phyloP scores from a whole-genome alignment of 2,113 vertebrate genomes.

The Prochilodus magdalenae region DNA sequence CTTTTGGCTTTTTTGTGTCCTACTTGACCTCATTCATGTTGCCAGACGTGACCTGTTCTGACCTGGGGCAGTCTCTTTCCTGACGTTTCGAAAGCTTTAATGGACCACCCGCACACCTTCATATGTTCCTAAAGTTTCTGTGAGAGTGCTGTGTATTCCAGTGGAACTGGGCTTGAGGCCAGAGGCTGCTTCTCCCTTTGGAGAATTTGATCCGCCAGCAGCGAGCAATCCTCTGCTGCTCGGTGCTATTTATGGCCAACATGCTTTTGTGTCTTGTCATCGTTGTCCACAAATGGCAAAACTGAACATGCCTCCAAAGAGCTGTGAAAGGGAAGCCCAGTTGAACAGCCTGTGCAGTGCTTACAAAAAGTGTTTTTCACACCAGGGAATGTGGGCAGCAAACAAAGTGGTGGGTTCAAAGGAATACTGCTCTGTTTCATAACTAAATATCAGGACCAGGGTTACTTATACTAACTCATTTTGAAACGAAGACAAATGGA shows the following conservation, averaged over 20 bases:
- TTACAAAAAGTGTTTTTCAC: slow-evolving; percentile 44
- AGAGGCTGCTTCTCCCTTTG: slow-evolving; percentile 81
- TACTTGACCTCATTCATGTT: background rate
- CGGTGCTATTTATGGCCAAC: slow-evolving; percentile 93
- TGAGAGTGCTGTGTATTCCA: slow-evolving; percentile 66
- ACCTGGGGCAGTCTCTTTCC: background rate
- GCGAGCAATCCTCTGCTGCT: slow-evolving; percentile 83
- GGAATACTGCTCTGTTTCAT: background rate
- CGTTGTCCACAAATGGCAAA: slow-evolving; percentile 93
- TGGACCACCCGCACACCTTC: background rate
- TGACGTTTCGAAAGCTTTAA: slow-evolving; percentile 41
- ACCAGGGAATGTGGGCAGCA: slow-evolving; percentile 23
- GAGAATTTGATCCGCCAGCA: slow-evolving; percentile 88
- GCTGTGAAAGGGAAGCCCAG: slow-evolving; percentile 75
- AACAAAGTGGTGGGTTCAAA: slow-evolving; percentile 17
- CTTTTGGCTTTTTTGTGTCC: background rate
- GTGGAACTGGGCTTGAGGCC: slow-evolving; percentile 77
- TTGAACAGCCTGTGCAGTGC: slow-evolving; percentile 62
- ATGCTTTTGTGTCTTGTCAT: slow-evolving; percentile 97
- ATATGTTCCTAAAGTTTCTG: slow-evolving; percentile 61
- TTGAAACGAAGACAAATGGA: background rate
- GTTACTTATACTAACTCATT: background rate
- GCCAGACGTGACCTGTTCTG: background rate
- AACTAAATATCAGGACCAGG: background rate
- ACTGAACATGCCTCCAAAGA: slow-evolving; percentile 85